Conservation (phyloP, 1,140 invertebrate species). For the Nasonia longicornis region DNA sequence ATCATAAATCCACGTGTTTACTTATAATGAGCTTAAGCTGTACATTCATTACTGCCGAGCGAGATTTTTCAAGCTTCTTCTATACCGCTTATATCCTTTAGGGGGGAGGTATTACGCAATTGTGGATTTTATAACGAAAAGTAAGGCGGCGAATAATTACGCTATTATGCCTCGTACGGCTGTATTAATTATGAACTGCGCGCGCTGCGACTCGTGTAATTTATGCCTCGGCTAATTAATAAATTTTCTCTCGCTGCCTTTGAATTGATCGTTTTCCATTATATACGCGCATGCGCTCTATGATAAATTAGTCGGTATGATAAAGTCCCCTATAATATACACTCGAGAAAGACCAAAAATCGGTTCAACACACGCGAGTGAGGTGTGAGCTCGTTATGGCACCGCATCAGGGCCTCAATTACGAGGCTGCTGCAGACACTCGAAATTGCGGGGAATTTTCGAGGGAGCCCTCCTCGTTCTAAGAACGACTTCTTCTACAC, state of each 20-base stretch:
- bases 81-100: neutral
- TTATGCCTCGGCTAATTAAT: neutral
- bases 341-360: neutral
- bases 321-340: neutral
- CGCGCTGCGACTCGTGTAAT: neutral
- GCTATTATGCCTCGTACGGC: neutral
- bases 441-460: neutral
- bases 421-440: neutral
- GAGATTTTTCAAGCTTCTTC: slow-evolving; percentile 5
- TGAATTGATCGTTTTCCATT: neutral
- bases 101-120: neutral
- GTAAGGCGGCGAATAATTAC: neutral
- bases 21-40: slow-evolving; percentile 39
- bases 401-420: neutral
- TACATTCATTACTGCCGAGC: neutral
- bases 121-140: slow-evolving; percentile 1
- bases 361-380: neutral
- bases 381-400: neutral
- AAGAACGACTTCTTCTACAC: neutral
- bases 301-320: neutral
- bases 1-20: slow-evolving; percentile 41
- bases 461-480: neutral
- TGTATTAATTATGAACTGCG: neutral
- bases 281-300: neutral
- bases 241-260: neutral